phyloP scores from a whole-genome alignment of 30 jellyfish, hydroid and myxozoan genomes.

The Aurelia sp. region DNA sequence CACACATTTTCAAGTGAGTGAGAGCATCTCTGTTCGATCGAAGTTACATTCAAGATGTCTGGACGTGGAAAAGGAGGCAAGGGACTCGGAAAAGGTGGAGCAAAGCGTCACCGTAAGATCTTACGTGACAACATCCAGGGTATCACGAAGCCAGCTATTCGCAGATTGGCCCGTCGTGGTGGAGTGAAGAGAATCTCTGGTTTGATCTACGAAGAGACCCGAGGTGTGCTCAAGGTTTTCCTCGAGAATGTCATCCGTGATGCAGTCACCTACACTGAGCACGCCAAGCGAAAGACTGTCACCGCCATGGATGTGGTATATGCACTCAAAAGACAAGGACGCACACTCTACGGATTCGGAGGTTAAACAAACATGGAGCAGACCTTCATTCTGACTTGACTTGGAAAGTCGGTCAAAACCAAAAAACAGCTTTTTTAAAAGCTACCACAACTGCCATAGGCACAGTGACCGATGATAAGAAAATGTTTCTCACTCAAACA shows the following conservation, averaged over 20 bases:
- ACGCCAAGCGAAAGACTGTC: conserved; percentile 92
- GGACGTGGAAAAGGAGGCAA: conserved; percentile 99
- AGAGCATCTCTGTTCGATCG: no score
- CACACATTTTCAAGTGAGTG: no score
- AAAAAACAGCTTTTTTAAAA: conserved; percentile 33
- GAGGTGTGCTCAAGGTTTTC: conserved; percentile 58
- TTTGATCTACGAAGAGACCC: conserved; percentile 62
- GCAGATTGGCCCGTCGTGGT: conserved; percentile 94
- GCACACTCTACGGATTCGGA: conserved; percentile 96
- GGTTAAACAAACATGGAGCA: conserved; percentile 15
- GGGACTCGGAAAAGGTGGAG: conserved; percentile 98
- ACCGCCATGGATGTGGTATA: conserved; percentile 95
- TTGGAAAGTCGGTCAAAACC: no score
- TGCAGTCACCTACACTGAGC: conserved; percentile 88
- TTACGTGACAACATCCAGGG: conserved; percentile 95
- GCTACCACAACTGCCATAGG: conserved; percentile 22
- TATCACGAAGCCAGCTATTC: conserved; percentile 90
- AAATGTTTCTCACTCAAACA: neutral
- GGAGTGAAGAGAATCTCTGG: conserved; percentile 92
- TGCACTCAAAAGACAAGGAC: conserved; percentile 91
- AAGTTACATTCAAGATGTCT: conserved; percentile 43
- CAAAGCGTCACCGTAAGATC: conserved; percentile 91
- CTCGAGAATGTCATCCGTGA: conserved; percentile 46
- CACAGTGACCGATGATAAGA: neutral
- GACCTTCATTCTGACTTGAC: no score